Conservation (phyloP, 2,797 vertebrate genomes). For the Heterohyrax brucei region DNA sequence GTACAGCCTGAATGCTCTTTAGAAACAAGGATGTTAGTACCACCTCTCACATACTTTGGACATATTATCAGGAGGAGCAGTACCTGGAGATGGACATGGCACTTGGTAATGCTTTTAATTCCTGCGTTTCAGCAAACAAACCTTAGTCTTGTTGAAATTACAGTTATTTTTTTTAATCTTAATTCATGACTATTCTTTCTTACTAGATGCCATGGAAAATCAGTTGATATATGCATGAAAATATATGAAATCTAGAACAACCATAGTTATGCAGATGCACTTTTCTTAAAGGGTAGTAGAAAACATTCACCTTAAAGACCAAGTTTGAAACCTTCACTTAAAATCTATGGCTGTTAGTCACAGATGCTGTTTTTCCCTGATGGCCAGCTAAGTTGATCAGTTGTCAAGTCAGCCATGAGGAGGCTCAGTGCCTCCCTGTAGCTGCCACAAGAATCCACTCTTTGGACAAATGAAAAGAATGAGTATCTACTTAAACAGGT, state of each 20-base stretch:
- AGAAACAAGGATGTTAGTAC: too few species aligned
- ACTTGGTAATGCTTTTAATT: neutral
- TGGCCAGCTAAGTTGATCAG: neutral
- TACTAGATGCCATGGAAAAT: conserved; percentile 37
- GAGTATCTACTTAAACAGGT: neutral
- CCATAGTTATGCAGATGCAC: neutral
- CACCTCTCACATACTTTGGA: too few species aligned
- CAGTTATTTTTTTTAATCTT: conserved; percentile 44
- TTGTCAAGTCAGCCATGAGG: neutral
- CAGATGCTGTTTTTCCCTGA: conserved; percentile 52
- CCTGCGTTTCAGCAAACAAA: conserved; percentile 48
- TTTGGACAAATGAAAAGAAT: conserved; percentile 35
- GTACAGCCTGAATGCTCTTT: too few species aligned
- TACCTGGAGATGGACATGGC: too few species aligned
- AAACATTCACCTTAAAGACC: conserved; percentile 62
- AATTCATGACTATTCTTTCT: conserved; percentile 41
- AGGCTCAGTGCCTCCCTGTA: neutral
- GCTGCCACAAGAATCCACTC: neutral
- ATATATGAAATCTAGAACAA: conserved; percentile 50
- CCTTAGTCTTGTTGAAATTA: conserved; percentile 37
- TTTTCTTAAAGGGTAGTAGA: conserved; percentile 43
- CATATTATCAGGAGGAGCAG: too few species aligned
- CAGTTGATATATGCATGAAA: conserved; percentile 42
- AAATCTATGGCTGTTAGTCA: conserved; percentile 28
- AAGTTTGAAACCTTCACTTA: conserved; percentile 57